Evolutionary conservation across 2,888 invertebrate genomes (phyloP), one percentile per base, ranked within the genome.

Genomic region (Neoaliturus tenellus): DNA sequence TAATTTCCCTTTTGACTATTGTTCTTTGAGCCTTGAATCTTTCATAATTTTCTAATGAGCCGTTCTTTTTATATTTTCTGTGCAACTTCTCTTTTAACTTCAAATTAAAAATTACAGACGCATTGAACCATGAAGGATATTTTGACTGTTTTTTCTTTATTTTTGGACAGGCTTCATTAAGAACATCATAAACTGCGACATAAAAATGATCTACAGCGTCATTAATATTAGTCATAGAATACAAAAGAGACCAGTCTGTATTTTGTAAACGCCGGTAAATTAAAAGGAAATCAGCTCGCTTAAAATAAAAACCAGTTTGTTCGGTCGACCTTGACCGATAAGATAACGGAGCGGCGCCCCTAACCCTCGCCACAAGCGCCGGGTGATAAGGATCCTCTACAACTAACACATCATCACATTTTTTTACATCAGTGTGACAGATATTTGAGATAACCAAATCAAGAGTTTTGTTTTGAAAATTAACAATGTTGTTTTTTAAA

Each of bases 341-440:
- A 69, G 69, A 69, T 69, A 33, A 69, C 69, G 33, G 69, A 69
- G 69, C 28, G 33, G n/a, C 35, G 28, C 39, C 41, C 39, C 20
- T 20, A 71, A 71, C 8, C 35, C 71, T 39, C 71, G 2, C 71
- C 35, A 39, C 41, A 4, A 71, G 2, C 4, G 71, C 71, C 41
- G 71, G 71, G 71, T 39, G 71, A 71, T 71, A 71, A 41, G 71
- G 39, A 39, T 39, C 39, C 41, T 71, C 71, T 10, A 23, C n/a
- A 33, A 69, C 35, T 8, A 69, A 31, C 5, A 33, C 4, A 33
- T 69, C 69, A 14, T 69, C 69, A 69, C 44, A 44, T 44, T 12
- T 12, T 44, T 44, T 12, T 17, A 44, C 69, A 69, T 69, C 33
- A 33, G 33, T 4, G 33, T 69, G 31, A 14, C 33, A 4, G 8